Evolutionary conservation across 2,113 vertebrate genomes (phyloP), one percentile per base, ranked within the genome.

Genomic region (Ceratotherium simum): DNA sequence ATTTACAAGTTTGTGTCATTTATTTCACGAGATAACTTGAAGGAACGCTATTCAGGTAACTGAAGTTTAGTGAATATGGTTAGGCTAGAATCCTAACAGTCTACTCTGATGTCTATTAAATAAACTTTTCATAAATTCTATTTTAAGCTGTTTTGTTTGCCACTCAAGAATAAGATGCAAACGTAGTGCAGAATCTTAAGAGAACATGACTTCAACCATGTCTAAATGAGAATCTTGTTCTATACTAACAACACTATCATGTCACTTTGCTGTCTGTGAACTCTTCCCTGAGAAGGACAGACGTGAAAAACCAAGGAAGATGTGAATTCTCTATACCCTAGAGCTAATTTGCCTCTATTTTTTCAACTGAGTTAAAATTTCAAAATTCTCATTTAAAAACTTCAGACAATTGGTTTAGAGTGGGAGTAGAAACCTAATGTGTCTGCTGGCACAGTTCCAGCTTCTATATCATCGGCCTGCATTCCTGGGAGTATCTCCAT

Each of bases 391-490:
- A 93, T 97, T 96, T 95, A 84, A 96, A 97, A 97, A 90, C 72
- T 93, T 93, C 73, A 97, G 92, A 95, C 97, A 72, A 85, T 96
- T 88, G 96, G 90, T 93, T 95, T 91, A 78, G 87, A 54, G 62
- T 96, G 42, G 81, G 82, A 79, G 72, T 92, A 98, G 97, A 97
- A 96, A 96, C n/a, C 95, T 98, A 97, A 98, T 98, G 97, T 0
- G 91, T 98, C 96, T 98, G 96, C 97, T 98, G 98, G 98, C 98
- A 89, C 8, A 7, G 20, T 20, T 94, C 92, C 97, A 98, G 78
- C 65, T 36, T 97, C 65, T 95, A 10, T 89, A 85, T 97, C 96
- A 95, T 93, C 25, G 3, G 86, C 90, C 96, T 85, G 4, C 36
- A 73, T 90, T 96, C 80, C 94, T 93, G 54, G 67, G 88, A 94